phyloP scores from a whole-genome alignment of 2,888 invertebrate genomes.

The Noctua janthe region DNA sequence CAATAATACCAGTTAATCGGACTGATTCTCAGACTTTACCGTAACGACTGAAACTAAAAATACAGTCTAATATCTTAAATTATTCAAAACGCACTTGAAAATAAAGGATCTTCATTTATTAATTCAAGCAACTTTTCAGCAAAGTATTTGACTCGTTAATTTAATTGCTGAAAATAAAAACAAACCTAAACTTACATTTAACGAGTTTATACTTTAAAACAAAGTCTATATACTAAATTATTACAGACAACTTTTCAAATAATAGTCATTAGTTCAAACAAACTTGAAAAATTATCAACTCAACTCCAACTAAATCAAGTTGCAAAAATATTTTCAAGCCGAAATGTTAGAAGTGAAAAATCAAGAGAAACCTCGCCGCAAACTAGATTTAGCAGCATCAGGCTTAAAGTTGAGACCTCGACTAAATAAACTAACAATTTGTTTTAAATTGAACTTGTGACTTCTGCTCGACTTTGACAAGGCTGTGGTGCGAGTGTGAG shows the following conservation, averaged over 20 bases:
- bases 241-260: background rate
- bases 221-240: background rate
- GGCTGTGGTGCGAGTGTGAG: conserved; percentile 15
- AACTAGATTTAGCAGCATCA: conserved; percentile 50
- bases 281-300: conserved; percentile 15
- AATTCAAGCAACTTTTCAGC: background rate
- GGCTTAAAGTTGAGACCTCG: conserved; percentile 48
- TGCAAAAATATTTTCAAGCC: conserved; percentile 38
- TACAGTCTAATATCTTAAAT: background rate
- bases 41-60: background rate
- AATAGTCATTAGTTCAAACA: conserved; percentile 4
- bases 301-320: conserved; percentile 5
- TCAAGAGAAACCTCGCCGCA: conserved; percentile 42
- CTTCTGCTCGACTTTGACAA: conserved; percentile 32
- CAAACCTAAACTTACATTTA: background rate
- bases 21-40: background rate
- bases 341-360: conserved; percentile 53
- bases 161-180: conserved; percentile 1
- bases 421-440: conserved; percentile 68
- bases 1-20: background rate
- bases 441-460: conserved; percentile 65
- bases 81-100: background rate
- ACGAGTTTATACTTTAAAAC: background rate
- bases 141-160: background rate
- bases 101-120: background rate